Evolutionary conservation across 1,140 invertebrate species (phyloP).

Genomic region (Bombus huntii): DNA sequence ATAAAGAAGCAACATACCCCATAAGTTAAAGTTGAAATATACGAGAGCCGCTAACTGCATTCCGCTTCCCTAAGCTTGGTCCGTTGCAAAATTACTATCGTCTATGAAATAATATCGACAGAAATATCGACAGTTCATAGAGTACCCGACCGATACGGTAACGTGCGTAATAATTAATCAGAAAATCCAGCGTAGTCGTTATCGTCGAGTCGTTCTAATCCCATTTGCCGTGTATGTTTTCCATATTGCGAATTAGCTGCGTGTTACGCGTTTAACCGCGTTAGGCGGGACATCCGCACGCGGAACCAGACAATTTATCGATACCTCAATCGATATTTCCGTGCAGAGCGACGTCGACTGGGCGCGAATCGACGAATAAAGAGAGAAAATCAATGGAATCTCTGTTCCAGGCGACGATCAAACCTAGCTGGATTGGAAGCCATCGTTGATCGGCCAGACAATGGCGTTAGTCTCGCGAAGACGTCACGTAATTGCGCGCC

Average conservation of each 20-base stretch:
- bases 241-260: conserved; percentile 34
- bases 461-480: conserved; percentile 23
- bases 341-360: no score
- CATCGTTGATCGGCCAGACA: not conserved
- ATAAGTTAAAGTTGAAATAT: no score
- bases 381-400: not conserved
- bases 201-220: conserved; percentile 35
- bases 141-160: not conserved
- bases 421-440: no score
- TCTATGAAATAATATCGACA: no score
- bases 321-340: conserved; percentile 44
- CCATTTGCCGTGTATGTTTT: conserved; percentile 32
- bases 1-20: no score
- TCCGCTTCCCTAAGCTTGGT: not conserved
- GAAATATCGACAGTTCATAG: not conserved
- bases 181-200: conserved; percentile 45
- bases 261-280: conserved; percentile 36
- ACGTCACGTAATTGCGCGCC: conserved; percentile 41
- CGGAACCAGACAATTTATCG: conserved; percentile 23
- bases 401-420: not conserved
- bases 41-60: not conserved
- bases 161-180: conserved; percentile 47
- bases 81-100: not conserved
- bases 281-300: not conserved
- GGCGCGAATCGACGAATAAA: not conserved